Percentiles rank a stretch among this genome's conserved stretches.
These are phyloP conservation scores for Tetramorium simillimum DNA, from an alignment of 1,140 invertebrate species.

Conservation along the genomic window DNA sequence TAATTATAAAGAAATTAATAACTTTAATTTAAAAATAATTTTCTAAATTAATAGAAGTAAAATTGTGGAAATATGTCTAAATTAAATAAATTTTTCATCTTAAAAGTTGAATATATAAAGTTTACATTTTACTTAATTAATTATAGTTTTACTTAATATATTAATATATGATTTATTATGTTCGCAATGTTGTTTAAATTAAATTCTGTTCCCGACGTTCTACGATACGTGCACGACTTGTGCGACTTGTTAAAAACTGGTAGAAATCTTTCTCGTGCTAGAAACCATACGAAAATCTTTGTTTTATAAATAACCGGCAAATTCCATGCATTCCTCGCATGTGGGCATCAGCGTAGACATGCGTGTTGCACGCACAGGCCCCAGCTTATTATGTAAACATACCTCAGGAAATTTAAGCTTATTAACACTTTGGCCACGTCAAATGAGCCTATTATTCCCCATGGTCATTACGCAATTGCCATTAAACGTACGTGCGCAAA, in stretches of 20 bases:
- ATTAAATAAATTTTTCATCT: not conserved
- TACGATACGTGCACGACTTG: not conserved
- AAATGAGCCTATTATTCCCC: slow-evolving; percentile 19
- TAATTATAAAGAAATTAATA: not conserved
- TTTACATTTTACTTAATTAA: not conserved
- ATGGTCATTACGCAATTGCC: not conserved
- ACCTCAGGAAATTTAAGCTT: slow-evolving; percentile 30
- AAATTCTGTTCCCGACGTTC: not conserved
- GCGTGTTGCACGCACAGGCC: not conserved
- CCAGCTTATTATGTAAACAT: slow-evolving; percentile 4
- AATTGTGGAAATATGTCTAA: not conserved
- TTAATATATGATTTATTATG: not conserved
- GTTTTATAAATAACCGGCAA: slow-evolving; percentile 44
- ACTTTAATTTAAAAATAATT: not conserved
- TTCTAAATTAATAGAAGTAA: not conserved
- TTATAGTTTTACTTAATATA: not conserved
- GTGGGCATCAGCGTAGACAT: not conserved
- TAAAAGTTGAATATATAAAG: not conserved
- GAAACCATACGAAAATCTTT: slow-evolving; percentile 1
- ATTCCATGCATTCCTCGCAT: not conserved
- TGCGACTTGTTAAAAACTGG: not conserved
- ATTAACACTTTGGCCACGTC: slow-evolving; percentile 21
- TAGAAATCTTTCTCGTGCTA: not conserved
- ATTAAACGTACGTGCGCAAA: not conserved
- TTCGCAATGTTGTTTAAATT: not conserved